Evolutionary conservation across 1,140 invertebrate genomes (phyloP).

Genomic region (Drosophila trapezifrons): DNA sequence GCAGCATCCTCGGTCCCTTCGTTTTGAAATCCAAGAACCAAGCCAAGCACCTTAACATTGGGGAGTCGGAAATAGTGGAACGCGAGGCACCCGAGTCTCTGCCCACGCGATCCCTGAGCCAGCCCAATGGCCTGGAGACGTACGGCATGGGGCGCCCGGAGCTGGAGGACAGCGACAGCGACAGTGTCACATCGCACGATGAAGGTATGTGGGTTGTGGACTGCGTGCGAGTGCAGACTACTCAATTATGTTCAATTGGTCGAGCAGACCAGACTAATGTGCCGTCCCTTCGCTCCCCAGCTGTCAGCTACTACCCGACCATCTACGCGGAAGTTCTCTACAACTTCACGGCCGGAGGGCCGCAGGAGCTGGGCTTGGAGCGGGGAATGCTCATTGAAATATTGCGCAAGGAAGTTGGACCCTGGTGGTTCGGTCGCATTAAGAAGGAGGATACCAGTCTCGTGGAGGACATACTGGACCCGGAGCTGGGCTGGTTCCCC

Average conservation of each 20-base stretch:
- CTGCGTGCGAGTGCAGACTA: slow-evolving; percentile 8
- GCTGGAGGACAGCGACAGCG: slow-evolving; percentile 78
- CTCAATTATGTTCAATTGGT: slow-evolving; percentile 11
- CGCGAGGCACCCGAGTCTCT: slow-evolving; percentile 85
- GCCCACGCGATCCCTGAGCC: slow-evolving; percentile 88
- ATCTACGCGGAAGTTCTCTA: slow-evolving; percentile 82
- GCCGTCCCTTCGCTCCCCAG: slow-evolving; percentile 25
- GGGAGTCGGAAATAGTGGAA: slow-evolving; percentile 37
- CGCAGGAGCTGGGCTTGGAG: slow-evolving; percentile 79
- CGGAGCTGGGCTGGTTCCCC: slow-evolving; percentile 82
- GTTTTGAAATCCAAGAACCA: slow-evolving; percentile 41
- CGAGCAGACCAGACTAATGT: background rate
- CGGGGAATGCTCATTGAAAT: slow-evolving; percentile 79
- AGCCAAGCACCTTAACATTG: slow-evolving; percentile 46
- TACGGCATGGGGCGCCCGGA: slow-evolving; percentile 68
- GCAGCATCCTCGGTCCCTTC: slow-evolving; percentile 47
- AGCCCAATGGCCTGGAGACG: slow-evolving; percentile 88
- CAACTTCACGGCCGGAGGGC: slow-evolving; percentile 79
- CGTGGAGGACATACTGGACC: slow-evolving; percentile 71
- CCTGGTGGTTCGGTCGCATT: slow-evolving; percentile 83
- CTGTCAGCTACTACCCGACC: slow-evolving; percentile 56
- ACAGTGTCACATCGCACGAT: slow-evolving; percentile 78
- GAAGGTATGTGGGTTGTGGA: slow-evolving; percentile 63
- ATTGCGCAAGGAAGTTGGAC: slow-evolving; percentile 76
- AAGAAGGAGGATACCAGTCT: slow-evolving; percentile 75